phyloP scores from a whole-genome alignment of 2,888 invertebrate species.

The Synergus umbraculus region DNA sequence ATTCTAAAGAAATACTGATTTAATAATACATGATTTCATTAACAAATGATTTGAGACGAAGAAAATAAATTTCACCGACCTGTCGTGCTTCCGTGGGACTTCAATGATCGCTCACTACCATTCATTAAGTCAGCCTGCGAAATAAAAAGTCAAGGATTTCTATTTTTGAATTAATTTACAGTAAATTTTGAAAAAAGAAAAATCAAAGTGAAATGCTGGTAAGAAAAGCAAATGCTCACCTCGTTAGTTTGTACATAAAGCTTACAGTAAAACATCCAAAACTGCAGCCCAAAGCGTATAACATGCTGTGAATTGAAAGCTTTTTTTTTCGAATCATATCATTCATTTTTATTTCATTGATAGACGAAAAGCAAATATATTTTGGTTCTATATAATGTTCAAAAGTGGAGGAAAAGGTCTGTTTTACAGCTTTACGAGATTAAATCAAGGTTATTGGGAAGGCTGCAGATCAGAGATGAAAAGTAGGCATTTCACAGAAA shows the following conservation, averaged over 20 bases:
- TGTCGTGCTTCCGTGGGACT: background rate
- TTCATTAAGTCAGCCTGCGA: constrained; percentile 26
- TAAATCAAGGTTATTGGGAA: constrained; percentile 7
- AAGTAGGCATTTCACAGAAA: constrained; percentile 42
- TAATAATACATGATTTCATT: constrained; percentile 15
- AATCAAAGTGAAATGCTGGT: background rate
- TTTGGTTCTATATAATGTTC: too few relatives aligned
- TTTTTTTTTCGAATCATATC: constrained; percentile 4
- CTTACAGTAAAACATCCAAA: constrained; percentile 57
- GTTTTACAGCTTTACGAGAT: too few relatives aligned
- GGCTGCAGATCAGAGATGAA: constrained; percentile 1
- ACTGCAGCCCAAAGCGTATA: constrained; percentile 64
- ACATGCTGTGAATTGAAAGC: constrained; percentile 63
- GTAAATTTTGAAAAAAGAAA: background rate
- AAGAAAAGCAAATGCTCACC: constrained; percentile 39
- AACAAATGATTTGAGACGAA: background rate
- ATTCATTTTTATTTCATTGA: too few relatives aligned
- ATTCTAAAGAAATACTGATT: constrained; percentile 40
- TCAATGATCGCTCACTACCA: background rate
- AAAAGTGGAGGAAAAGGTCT: too few relatives aligned
- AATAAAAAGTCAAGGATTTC: constrained; percentile 8
- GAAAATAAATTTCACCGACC: constrained; percentile 21
- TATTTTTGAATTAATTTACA: background rate
- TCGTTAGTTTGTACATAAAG: constrained; percentile 57
- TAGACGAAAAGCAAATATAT: too few relatives aligned